Evolutionary conservation across 2,113 vertebrate species (phyloP), one percentile per base, ranked within the genome.

Genomic region (Donacobius atricapilla): DNA sequence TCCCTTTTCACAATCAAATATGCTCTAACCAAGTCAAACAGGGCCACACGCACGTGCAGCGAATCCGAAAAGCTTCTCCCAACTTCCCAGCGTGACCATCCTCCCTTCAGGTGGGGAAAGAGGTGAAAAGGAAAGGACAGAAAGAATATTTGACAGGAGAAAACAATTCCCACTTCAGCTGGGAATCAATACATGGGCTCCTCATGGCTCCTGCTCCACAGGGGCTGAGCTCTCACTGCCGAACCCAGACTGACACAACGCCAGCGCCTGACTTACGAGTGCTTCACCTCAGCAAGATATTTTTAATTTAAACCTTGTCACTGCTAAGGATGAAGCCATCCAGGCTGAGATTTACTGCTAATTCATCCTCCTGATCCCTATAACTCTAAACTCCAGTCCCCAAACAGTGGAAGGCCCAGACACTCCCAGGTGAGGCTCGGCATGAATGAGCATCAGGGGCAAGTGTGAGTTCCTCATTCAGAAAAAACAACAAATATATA

Each of bases 311-410:
- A 97, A 95, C 95, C 94, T 90, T 61, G 76, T 89, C 14, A 42
- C 85, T 91, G 86, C 89, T 83, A 95, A 95, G 95, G 95, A 96
- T 5, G 3, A 90, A 95, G 94, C 96, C 95, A 96, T 80, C 93
- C 89, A 13, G 96, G 96, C 97, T 95, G 97, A 97, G 97, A 98
- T 98, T 98, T 97, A 98, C 93, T 96, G 95, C 87, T 97, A 92
- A 96, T 97, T 97, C 94, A 40, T 92, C 50, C 48, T 95, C 90
- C 88, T 25, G 15, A 79, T 91, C 93, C 95, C 97, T 95, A 63
- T 89, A 93, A 97, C 97, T 98, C 97, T 96, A 83, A 97, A 85
- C 92, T 88, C 95, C 39, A 84, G 88, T 95, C 97, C 89, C 95
- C 97, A 95, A 97, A 90, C 70, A 82, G 93, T 91, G 96, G 94